These are phyloP conservation scores for Notodromas monacha DNA, from an alignment of 2,888 invertebrate species.

Conservation along the genomic window DNA sequence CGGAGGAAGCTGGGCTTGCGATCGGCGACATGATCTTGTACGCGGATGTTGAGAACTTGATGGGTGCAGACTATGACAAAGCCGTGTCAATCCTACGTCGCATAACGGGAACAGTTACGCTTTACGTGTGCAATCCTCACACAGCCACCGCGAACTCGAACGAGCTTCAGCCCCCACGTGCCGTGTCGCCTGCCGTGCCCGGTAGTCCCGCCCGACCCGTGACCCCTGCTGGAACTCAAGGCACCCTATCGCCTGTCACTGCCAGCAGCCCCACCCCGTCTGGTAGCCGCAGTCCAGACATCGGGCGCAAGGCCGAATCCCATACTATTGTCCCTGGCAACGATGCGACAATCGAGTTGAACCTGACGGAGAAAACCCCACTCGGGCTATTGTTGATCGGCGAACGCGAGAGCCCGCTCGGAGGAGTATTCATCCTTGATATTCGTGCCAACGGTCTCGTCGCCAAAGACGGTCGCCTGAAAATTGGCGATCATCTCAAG, in stretches of 20 bases:
- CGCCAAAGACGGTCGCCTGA: slow-evolving; percentile 56
- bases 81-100: slow-evolving; percentile 51
- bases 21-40: slow-evolving; percentile 91
- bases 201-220: slow-evolving; percentile 18
- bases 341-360: not conserved
- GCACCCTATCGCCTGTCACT: not conserved
- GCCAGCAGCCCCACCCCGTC: not conserved
- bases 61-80: slow-evolving; percentile 63
- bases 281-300: too few species aligned
- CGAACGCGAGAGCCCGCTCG: slow-evolving; percentile 17
- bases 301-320: too few species aligned
- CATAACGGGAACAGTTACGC: slow-evolving; percentile 47
- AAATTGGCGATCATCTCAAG: slow-evolving; percentile 68
- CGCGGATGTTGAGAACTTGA: slow-evolving; percentile 64
- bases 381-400: not conserved
- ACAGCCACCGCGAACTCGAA: slow-evolving; percentile 25
- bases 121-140: slow-evolving; percentile 51
- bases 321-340: not conserved
- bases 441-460: slow-evolving; percentile 67
- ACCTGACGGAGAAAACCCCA: not conserved
- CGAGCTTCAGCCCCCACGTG: slow-evolving; percentile 6
- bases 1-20: slow-evolving; percentile 28
- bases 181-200: slow-evolving; percentile 7
- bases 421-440: slow-evolving; percentile 64
- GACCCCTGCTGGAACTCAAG: slow-evolving; percentile 8